phyloP scores from a whole-genome alignment of 2,888 invertebrate genomes.

The Rotaria macrura region DNA sequence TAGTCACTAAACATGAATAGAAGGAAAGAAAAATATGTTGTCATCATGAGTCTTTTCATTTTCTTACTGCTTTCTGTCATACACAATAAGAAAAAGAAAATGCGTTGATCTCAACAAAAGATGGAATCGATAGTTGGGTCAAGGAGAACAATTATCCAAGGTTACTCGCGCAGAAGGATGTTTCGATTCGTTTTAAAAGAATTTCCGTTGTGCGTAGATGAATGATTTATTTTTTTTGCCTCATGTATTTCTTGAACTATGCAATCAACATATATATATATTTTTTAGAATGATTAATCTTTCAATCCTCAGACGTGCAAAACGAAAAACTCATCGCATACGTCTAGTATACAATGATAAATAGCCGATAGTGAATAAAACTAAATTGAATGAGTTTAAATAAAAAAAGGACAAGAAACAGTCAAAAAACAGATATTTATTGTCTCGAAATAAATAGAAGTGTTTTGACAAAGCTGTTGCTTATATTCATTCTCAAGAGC shows the following conservation, averaged over 20 bases:
- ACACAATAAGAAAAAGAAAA: background rate
- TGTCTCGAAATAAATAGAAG: background rate
- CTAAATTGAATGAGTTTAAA: background rate
- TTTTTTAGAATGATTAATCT: background rate
- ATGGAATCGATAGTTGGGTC: background rate
- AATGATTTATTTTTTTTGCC: background rate
- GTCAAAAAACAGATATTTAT: background rate
- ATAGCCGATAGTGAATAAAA: background rate
- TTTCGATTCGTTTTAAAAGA: background rate
- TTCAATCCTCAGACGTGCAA: background rate
- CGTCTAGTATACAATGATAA: background rate
- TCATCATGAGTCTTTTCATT: background rate
- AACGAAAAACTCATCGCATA: background rate
- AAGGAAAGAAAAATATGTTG: background rate
- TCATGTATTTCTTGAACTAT: too few relatives aligned
- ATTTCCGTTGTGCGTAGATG: background rate
- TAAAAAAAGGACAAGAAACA: background rate
- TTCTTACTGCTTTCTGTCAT: background rate
- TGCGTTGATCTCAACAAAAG: background rate
- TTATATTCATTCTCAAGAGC: background rate
- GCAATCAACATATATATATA: background rate
- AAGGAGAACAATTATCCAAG: background rate
- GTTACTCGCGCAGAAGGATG: background rate
- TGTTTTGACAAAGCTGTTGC: background rate
- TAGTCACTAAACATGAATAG: background rate